Conservation (phyloP, 1,140 invertebrate species). For the Alviniconcha marisindica region DNA sequence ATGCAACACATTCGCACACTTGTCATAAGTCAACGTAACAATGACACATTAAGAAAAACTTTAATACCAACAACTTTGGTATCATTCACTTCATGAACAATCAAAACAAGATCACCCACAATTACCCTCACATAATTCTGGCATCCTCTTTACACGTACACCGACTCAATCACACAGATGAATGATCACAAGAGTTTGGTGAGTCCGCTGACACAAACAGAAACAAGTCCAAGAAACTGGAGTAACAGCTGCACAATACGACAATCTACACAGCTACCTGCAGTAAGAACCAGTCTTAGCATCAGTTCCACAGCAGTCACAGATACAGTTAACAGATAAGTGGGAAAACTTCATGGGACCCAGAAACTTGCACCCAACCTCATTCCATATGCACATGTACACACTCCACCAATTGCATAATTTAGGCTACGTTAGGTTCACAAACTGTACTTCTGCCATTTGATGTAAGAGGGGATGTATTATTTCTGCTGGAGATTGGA, state of each 20-base stretch:
- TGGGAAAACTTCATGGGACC: background rate
- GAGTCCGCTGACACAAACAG: conserved; percentile 2
- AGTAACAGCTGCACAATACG: background rate
- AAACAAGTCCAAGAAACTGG: background rate
- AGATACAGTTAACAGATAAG: no score
- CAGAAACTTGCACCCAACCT: background rate
- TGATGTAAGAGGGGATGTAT: background rate
- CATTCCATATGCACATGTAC: background rate
- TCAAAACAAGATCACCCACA: background rate
- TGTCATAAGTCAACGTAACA: no score
- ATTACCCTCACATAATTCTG: conserved; percentile 4
- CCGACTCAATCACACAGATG: conserved; percentile 9
- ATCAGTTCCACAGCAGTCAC: no score
- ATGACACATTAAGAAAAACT: conserved; percentile 22
- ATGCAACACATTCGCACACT: no score
- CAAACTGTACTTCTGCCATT: background rate
- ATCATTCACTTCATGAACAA: conserved; percentile 31
- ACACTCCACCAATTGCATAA: background rate
- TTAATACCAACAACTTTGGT: conserved; percentile 36
- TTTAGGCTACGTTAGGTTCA: background rate
- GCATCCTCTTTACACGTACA: background rate
- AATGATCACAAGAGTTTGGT: conserved; percentile 37
- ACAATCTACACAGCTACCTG: background rate
- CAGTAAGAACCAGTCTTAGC: no score
- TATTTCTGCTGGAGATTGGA: background rate